phyloP scores from a whole-genome alignment of 2,797 vertebrate genomes.

The Salmo trutta region DNA sequence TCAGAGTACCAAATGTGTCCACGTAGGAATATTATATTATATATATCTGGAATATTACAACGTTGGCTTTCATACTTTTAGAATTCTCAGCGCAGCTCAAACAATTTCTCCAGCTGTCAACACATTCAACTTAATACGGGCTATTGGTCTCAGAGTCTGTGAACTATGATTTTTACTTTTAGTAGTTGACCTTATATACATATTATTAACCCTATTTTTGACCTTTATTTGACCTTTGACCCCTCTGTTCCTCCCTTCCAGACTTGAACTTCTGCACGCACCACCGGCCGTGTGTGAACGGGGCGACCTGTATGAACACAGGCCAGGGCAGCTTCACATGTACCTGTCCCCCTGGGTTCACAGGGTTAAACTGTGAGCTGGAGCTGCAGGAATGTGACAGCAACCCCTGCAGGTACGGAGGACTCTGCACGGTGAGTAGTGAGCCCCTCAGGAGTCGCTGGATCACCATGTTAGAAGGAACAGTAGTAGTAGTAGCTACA shows the following conservation, averaged over 20 bases:
- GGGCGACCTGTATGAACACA: slow-evolving; percentile 96
- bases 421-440: slow-evolving; percentile 85
- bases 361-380: slow-evolving; percentile 89
- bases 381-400: slow-evolving; percentile 94
- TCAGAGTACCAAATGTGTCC: too few species aligned
- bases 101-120: too few species aligned
- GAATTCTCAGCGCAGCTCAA: too few species aligned
- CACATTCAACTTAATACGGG: too few species aligned
- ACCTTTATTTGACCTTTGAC: neutral
- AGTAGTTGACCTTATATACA: neutral
- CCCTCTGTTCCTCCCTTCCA: slow-evolving; percentile 54
- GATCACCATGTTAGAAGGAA: neutral
- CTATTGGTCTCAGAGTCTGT: too few species aligned
- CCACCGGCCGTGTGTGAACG: slow-evolving; percentile 93
- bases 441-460: neutral
- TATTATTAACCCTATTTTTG: neutral
- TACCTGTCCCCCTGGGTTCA: slow-evolving; percentile 89
- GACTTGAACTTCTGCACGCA: slow-evolving; percentile 99
- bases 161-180: neutral
- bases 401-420: slow-evolving; percentile 93
- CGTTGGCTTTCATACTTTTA: too few species aligned
- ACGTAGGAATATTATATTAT: too few species aligned
- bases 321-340: slow-evolving; percentile 97
- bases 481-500: neutral
- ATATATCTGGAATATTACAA: too few species aligned